phyloP scores from a whole-genome alignment of 2,797 vertebrate genomes.

The Dicrostonyx torquatus region DNA sequence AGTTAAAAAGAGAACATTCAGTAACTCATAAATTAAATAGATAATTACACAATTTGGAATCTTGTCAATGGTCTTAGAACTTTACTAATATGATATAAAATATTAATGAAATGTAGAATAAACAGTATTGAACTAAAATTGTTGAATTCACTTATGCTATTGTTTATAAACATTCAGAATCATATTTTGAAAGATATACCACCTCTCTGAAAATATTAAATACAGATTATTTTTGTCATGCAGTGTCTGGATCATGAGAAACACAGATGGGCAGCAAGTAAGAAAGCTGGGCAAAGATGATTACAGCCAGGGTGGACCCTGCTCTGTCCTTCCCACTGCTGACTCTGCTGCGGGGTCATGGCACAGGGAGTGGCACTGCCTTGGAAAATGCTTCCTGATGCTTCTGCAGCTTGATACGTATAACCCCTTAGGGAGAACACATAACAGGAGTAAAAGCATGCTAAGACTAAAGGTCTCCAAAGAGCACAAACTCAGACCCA shows the following conservation, averaged over 20 bases:
- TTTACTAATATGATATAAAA: conserved; percentile 34
- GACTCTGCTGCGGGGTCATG: background rate
- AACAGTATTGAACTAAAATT: conserved; percentile 27
- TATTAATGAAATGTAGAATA: conserved; percentile 16
- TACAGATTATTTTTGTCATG: conserved; percentile 9
- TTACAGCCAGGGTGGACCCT: background rate
- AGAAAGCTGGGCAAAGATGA: background rate
- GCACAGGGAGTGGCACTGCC: background rate
- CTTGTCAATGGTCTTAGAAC: conserved; percentile 33
- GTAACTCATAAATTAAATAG: conserved; percentile 5
- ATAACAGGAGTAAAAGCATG: background rate
- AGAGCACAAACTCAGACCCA: background rate
- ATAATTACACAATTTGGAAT: conserved; percentile 19
- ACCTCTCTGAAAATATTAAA: conserved; percentile 17
- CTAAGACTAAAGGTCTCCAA: background rate
- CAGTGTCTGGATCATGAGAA: conserved; percentile 41
- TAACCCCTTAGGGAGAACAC: background rate
- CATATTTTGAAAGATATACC: background rate
- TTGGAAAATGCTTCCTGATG: conserved; percentile 5
- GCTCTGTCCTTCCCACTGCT: background rate
- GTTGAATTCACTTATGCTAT: background rate
- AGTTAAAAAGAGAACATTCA: conserved; percentile 45
- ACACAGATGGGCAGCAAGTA: background rate
- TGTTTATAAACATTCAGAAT: conserved; percentile 28
- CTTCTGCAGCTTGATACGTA: background rate